Percentiles rank a stretch among this genome's conserved stretches.
Evolutionary conservation across 2,888 invertebrate genomes (phyloP).

Genomic region (Amiota communis): DNA sequence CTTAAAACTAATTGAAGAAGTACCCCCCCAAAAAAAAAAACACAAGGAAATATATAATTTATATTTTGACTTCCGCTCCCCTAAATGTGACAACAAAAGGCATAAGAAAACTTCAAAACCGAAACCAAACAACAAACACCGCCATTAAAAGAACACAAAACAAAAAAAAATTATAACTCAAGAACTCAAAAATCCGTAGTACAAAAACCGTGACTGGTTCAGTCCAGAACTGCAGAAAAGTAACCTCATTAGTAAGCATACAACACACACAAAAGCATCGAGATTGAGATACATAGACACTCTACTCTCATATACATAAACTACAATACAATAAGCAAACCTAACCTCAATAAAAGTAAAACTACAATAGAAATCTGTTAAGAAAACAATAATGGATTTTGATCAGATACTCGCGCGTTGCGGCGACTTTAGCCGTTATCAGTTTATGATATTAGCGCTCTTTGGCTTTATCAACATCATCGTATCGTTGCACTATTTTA

Average conservation of each 20-base stretch:
- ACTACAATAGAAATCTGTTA: background rate
- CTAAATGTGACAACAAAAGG: too few species aligned
- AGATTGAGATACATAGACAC: background rate
- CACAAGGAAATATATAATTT: background rate
- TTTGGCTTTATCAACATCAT: conserved; percentile 76
- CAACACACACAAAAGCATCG: conserved; percentile 2
- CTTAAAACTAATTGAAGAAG: background rate
- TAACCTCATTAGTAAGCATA: too few species aligned
- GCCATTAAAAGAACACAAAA: conserved; percentile 8
- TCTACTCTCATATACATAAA: background rate
- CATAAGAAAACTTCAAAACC: too few species aligned
- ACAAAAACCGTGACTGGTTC: background rate
- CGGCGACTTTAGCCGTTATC: conserved; percentile 76
- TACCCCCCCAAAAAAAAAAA: background rate
- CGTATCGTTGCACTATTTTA: conserved; percentile 77
- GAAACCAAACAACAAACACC: conserved; percentile 10
- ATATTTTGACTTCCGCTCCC: too few species aligned
- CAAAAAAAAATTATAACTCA: background rate
- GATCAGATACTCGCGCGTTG: conserved; percentile 76
- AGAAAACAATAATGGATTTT: conserved; percentile 72
- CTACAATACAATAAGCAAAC: background rate
- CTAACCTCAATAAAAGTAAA: background rate
- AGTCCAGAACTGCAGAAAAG: too few species aligned
- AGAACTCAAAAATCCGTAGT: too few species aligned
- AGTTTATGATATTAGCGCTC: conserved; percentile 75